A percentile compares a stretch with the other conserved stretches of the same genome.
Conservation (phyloP, 1,140 invertebrate species). For the Lordiphosa clarofinis region DNA sequence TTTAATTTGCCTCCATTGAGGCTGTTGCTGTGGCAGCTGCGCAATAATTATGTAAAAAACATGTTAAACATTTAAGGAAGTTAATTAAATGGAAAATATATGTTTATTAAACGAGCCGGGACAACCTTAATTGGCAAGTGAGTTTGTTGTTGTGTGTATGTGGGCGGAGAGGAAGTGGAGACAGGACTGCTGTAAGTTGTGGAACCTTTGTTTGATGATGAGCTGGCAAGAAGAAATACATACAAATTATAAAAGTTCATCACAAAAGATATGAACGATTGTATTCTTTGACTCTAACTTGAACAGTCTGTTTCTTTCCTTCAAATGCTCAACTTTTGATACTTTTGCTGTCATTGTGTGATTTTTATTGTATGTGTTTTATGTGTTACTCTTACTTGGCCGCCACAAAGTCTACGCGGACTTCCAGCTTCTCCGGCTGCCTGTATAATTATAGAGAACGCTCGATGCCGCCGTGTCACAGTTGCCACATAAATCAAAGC, state of each 20-base stretch:
- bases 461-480: constrained; percentile 52
- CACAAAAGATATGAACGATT: too few species aligned
- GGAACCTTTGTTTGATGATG: constrained; percentile 24
- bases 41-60: constrained; percentile 73
- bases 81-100: constrained; percentile 77
- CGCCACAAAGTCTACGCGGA: constrained; percentile 47
- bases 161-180: constrained; percentile 25
- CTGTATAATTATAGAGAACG: constrained; percentile 67
- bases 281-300: constrained; percentile 14
- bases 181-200: constrained; percentile 23
- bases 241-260: neutral
- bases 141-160: constrained; percentile 7
- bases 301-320: constrained; percentile 12
- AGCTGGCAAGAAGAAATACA: constrained; percentile 15
- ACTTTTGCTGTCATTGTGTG: too few species aligned
- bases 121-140: constrained; percentile 57
- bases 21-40: constrained; percentile 18
- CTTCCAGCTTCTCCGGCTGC: constrained; percentile 21
- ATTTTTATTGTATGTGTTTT: too few species aligned
- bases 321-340: too few species aligned
- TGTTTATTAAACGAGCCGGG: constrained; percentile 64
- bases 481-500: constrained; percentile 72
- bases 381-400: too few species aligned
- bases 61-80: constrained; percentile 72
- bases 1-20: constrained; percentile 16